Evolutionary conservation across 2,797 vertebrate species (phyloP).

Genomic region (Lemur catta): DNA sequence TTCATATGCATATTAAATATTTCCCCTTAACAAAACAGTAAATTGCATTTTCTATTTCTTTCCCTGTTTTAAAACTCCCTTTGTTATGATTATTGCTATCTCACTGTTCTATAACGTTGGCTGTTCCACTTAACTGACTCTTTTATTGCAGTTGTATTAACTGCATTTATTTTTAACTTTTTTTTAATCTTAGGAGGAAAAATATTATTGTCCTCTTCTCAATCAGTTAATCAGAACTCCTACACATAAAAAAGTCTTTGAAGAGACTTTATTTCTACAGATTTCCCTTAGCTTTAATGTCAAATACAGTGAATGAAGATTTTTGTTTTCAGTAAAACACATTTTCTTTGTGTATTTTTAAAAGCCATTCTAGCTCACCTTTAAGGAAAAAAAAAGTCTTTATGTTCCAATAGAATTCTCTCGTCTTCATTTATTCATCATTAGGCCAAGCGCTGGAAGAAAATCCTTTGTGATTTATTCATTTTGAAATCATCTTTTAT

Average conservation of each 20-base stretch:
- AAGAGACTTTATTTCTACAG: constrained; percentile 58
- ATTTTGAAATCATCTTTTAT: constrained; percentile 68
- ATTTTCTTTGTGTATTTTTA: constrained; percentile 22
- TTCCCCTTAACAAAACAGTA: constrained; percentile 14
- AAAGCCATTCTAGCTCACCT: constrained; percentile 61
- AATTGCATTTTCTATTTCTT: constrained; percentile 69
- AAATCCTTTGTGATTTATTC: constrained; percentile 73
- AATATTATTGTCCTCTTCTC: constrained; percentile 61
- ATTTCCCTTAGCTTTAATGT: constrained; percentile 64
- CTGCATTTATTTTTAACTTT: constrained; percentile 67
- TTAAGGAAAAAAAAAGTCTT: constrained; percentile 23
- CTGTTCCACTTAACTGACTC: constrained; percentile 56
- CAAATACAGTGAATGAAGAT: constrained; percentile 42
- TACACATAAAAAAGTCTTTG: constrained; percentile 26
- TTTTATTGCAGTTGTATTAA: constrained; percentile 71
- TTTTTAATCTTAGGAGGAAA: constrained; percentile 57
- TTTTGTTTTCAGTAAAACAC: constrained; percentile 53
- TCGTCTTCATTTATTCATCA: constrained; percentile 70
- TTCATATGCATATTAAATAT: constrained; percentile 37
- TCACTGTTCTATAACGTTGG: constrained; percentile 65
- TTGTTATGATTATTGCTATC: constrained; percentile 73
- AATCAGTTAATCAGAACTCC: constrained; percentile 63
- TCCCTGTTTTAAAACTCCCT: constrained; percentile 51
- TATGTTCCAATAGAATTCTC: constrained; percentile 26
- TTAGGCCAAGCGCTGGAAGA: constrained; percentile 32